Conservation (phyloP, 37 sponge, comb jelly and placozoan genomes). For the Agelas oroides region DNA sequence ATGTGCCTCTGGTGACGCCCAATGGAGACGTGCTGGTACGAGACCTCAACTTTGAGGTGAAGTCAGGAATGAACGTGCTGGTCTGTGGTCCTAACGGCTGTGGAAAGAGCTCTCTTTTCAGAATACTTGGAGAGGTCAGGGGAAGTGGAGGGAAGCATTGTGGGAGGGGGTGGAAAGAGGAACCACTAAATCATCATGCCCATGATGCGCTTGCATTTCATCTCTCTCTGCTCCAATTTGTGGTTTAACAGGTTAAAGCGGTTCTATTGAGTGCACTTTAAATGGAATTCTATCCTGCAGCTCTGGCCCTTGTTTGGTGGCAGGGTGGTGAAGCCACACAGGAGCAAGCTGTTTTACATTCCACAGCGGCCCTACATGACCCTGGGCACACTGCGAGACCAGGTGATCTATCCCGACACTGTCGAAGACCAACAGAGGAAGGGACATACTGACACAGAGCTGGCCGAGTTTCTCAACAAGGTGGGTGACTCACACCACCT, state of each 20-base stretch:
- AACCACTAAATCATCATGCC: no score
- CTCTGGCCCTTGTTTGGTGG: slow-evolving; percentile 98
- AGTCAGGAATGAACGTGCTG: slow-evolving; percentile 91
- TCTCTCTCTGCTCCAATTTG: no score
- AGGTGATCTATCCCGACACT: slow-evolving; percentile 95
- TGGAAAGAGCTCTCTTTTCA: slow-evolving; percentile 96
- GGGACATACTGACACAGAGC: slow-evolving; percentile 71
- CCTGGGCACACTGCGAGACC: slow-evolving; percentile 89
- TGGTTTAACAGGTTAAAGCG: no score
- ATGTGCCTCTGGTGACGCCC: slow-evolving; percentile 93
- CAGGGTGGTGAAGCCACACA: slow-evolving; percentile 79
- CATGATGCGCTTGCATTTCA: no score
- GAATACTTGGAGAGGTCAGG: slow-evolving; percentile 89
- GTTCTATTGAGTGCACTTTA: no score
- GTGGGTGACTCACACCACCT: slow-evolving; percentile 19
- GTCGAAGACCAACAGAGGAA: slow-evolving; percentile 72
- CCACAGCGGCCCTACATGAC: slow-evolving; percentile 98
- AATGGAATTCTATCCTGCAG: slow-evolving; percentile 21
- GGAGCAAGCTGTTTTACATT: slow-evolving; percentile 87
- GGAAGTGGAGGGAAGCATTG: no score
- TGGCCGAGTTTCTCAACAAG: slow-evolving; percentile 71
- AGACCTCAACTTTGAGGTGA: slow-evolving; percentile 90
- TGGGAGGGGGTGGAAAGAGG: no score
- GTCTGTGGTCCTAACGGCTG: slow-evolving; percentile 98
- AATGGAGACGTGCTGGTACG: slow-evolving; percentile 91